phyloP scores from a whole-genome alignment of 2,888 invertebrate genomes.

The Eilema depressum region DNA sequence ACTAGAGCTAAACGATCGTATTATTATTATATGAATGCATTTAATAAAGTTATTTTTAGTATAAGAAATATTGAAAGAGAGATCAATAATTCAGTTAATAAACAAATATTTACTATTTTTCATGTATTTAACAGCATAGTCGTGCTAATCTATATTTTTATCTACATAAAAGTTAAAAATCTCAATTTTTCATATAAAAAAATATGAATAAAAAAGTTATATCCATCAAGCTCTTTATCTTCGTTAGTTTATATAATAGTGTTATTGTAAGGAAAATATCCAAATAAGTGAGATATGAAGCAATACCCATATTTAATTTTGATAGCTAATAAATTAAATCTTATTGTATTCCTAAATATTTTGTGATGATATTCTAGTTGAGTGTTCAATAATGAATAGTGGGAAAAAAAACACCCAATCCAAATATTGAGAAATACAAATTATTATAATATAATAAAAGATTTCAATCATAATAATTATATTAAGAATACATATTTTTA shows the following conservation, averaged over 20 bases:
- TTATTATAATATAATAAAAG: background rate
- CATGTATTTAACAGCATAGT: conserved; percentile 8
- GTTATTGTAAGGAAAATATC: background rate
- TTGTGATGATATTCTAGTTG: background rate
- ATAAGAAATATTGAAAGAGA: conserved; percentile 19
- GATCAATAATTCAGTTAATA: conserved; percentile 14
- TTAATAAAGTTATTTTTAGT: conserved; percentile 20
- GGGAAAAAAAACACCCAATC: background rate
- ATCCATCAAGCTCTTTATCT: background rate
- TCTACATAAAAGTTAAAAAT: background rate
- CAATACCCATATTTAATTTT: conserved; percentile 13
- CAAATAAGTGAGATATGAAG: conserved; percentile 15
- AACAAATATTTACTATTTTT: conserved; percentile 26
- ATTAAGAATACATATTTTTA: background rate
- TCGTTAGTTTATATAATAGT: background rate
- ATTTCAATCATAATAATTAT: background rate
- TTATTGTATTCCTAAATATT: background rate
- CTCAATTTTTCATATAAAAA: conserved; percentile 2
- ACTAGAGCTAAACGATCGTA: background rate
- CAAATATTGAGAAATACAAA: conserved; percentile 1
- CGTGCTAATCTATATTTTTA: background rate
- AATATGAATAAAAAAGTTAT: background rate
- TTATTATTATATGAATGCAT: conserved; percentile 29
- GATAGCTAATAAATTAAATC: conserved; percentile 6
- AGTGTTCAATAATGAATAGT: background rate